Base-by-base conservation (phyloP, 2,113 vertebrate species). In the Danionella cerebrum region DNA sequence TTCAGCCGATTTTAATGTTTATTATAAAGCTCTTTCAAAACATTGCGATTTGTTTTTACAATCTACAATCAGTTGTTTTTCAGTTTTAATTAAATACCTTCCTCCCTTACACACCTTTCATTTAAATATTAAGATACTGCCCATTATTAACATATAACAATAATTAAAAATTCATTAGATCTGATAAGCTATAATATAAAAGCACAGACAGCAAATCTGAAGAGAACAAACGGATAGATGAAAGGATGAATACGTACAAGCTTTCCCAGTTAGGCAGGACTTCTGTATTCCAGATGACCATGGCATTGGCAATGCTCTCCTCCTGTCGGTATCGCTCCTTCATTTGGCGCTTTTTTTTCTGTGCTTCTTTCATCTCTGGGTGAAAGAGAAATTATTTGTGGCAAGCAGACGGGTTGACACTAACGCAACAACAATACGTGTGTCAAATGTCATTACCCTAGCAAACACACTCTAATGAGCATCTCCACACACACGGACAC, bases 281-380 rank as follows among this genome's bases (percentile, higher is more conserved):
- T 80, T 93, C 91, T 70, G 89, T 90, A 80, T 91, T 89, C 91
- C 91, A 93, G 81, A 91, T 85, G 70, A 92, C 89, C 91, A 93
- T 91, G 70, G 91, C 89, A 71, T 82, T 91, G 66, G 91, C 89
- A 4, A 93, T 93, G 78, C 77, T 91, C 69, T 93, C 91, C 75
- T 93, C 91, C 83, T 92, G 91, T 69, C 86, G 88, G 84, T 89
- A 90, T 79, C 91, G 84, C 69, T 90, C 91, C 81, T 89, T 91
- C 91, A 93, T 91, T 83, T 91, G 89, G 81, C 89, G 90, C 83
- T 92, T 93, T 72, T 90, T 91, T 84, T 89, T 91, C 80, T 92
- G 87, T 67, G 90, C 89, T 76, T 93, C 91, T 88, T 92, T 92
- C 79, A 92, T 87, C 84, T 93, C 91, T 93, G 84, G 29, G 7